Percentiles rank a stretch among this genome's conserved stretches.
Evolutionary conservation across 2,797 vertebrate genomes (phyloP).

Genomic region (Onychomys torridus): DNA sequence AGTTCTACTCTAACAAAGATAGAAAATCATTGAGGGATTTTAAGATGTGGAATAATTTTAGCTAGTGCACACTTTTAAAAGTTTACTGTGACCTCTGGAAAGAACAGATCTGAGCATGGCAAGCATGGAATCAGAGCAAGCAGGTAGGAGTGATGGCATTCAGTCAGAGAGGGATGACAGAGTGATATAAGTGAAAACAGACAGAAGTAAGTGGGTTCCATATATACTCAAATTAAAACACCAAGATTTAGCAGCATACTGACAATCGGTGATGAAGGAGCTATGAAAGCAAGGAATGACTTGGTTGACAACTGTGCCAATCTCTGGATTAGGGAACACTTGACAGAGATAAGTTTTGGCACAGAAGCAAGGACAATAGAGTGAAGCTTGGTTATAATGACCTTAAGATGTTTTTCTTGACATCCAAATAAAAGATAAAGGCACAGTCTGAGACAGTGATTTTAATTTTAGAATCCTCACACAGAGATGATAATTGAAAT

Average conservation of each 20-base stretch:
- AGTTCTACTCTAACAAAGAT: not conserved
- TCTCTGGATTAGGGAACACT: not conserved
- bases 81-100: not conserved
- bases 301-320: not conserved
- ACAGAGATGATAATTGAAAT: not conserved
- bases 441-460: not conserved
- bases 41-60: not conserved
- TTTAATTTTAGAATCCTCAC: not conserved
- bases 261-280: not conserved
- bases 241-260: not conserved
- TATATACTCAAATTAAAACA: conserved; percentile 10
- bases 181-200: not conserved
- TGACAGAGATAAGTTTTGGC: not conserved
- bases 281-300: not conserved
- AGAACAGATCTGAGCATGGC: conserved; percentile 22
- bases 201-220: not conserved
- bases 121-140: not conserved
- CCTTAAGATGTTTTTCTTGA: not conserved
- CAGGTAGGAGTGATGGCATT: not conserved
- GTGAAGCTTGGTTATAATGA: conserved; percentile 3
- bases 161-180: not conserved
- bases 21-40: conserved; percentile 13
- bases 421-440: not conserved
- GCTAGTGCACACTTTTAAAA: conserved; percentile 41
- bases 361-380: not conserved